A percentile compares a stretch with the other conserved stretches of the same genome.
Conservation (phyloP, 2,888 invertebrate genomes). For the Coelopa pilipes region DNA sequence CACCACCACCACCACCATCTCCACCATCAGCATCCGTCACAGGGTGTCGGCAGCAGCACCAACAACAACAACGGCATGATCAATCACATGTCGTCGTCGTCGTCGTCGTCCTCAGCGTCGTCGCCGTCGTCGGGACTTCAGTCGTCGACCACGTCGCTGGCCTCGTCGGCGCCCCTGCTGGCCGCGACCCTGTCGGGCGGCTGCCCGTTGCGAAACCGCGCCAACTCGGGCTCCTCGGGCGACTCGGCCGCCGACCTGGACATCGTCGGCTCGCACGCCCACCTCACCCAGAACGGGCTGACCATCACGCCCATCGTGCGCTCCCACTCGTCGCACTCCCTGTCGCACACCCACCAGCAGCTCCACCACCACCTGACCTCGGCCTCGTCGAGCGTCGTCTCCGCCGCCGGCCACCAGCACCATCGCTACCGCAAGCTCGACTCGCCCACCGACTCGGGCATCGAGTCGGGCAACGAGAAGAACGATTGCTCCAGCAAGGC, state of each 20-base stretch:
- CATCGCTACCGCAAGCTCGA: slow-evolving; percentile 86
- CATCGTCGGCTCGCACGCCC: slow-evolving; percentile 73
- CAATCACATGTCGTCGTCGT: slow-evolving; percentile 59
- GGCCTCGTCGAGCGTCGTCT: too few species aligned
- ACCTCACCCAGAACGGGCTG: slow-evolving; percentile 78
- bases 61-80: slow-evolving; percentile 75
- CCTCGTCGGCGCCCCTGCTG: slow-evolving; percentile 78
- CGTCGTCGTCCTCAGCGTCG: slow-evolving; percentile 39
- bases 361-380: slow-evolving; percentile 46
- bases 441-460: slow-evolving; percentile 92
- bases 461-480: slow-evolving; percentile 92
- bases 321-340: slow-evolving; percentile 55
- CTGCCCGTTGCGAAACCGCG: slow-evolving; percentile 80
- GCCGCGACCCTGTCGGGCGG: slow-evolving; percentile 77
- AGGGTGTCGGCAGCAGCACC: too few species aligned
- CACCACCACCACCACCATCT: too few species aligned
- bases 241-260: slow-evolving; percentile 75
- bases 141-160: slow-evolving; percentile 71
- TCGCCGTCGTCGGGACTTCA: too few species aligned
- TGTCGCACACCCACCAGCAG: slow-evolving; percentile 43
- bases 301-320: slow-evolving; percentile 77
- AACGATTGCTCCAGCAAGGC: slow-evolving; percentile 78
- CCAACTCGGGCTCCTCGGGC: slow-evolving; percentile 83
- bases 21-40: too few species aligned
- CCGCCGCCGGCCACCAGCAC: slow-evolving; percentile 60